Percentiles rank a stretch among this genome's conserved stretches.
Conservation (phyloP, 2,888 invertebrate genomes). For the Ceratothoa steindachneri region DNA sequence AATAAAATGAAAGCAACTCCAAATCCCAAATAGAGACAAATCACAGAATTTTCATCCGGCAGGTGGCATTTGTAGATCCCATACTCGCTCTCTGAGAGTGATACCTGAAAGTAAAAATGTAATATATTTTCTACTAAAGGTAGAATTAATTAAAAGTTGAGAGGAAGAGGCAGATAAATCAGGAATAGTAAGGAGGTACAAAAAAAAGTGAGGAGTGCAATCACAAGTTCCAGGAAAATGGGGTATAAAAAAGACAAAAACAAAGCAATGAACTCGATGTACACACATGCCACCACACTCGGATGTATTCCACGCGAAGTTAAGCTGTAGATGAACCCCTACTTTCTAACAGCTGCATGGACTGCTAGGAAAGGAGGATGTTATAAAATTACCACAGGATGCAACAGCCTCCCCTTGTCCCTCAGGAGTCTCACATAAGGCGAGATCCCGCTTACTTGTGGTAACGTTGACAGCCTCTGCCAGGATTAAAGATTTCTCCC, state of each 20-base stretch:
- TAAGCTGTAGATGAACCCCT: not conserved
- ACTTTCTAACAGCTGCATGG: not conserved
- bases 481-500: no score
- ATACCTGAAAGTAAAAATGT: slow-evolving; percentile 61
- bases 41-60: slow-evolving; percentile 72
- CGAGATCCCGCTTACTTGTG: not conserved
- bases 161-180: not conserved
- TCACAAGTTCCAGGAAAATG: not conserved
- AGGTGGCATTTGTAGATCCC: slow-evolving; percentile 73
- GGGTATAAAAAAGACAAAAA: not conserved
- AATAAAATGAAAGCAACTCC: not conserved
- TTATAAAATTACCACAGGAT: no score
- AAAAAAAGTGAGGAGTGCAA: not conserved
- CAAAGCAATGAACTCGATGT: no score
- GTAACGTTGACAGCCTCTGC: no score
- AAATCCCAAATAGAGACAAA: slow-evolving; percentile 57
- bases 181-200: not conserved
- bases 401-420: not conserved
- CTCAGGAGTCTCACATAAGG: not conserved
- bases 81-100: slow-evolving; percentile 69
- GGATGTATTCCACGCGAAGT: no score
- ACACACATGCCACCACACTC: no score
- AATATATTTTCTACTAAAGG: slow-evolving; percentile 38
- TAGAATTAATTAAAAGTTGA: slow-evolving; percentile 3
- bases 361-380: not conserved